A percentile compares a stretch with the other conserved stretches of the same genome.
These are phyloP conservation scores for Poeciliopsis paucimaculata DNA, from an alignment of 2,797 vertebrate genomes.

Conservation along the genomic window DNA sequence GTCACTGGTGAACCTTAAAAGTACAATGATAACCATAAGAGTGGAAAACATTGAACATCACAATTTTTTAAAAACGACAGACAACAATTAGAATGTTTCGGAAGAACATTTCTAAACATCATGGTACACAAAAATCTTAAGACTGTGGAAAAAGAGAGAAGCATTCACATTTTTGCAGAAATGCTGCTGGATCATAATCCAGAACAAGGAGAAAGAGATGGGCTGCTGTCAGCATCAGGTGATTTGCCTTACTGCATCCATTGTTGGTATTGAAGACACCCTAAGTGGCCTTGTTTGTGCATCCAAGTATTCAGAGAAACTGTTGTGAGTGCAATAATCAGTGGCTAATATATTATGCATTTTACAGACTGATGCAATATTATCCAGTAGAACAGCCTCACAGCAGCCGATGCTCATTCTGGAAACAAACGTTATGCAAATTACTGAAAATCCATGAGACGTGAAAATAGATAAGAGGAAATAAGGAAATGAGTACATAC, in stretches of 20 bases:
- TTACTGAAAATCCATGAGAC: not conserved
- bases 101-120: not conserved
- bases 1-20: slow-evolving; percentile 52
- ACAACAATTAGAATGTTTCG: not conserved
- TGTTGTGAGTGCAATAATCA: no score
- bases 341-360: not conserved
- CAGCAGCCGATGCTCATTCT: not conserved
- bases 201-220: not conserved
- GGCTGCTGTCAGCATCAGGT: not conserved
- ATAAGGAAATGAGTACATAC: not conserved
- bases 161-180: not conserved
- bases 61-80: not conserved
- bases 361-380: not conserved
- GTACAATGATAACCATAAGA: not conserved
- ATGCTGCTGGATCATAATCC: not conserved
- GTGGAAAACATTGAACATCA: not conserved
- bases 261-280: not conserved
- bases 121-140: not conserved
- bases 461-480: not conserved
- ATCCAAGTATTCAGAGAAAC: not conserved
- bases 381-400: not conserved
- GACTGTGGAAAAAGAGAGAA: not conserved
- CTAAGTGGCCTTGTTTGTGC: not conserved
- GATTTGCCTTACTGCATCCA: not conserved
- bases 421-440: not conserved